Conservation (phyloP, 2,888 invertebrate genomes). For the Pristionchus maxplancki region DNA sequence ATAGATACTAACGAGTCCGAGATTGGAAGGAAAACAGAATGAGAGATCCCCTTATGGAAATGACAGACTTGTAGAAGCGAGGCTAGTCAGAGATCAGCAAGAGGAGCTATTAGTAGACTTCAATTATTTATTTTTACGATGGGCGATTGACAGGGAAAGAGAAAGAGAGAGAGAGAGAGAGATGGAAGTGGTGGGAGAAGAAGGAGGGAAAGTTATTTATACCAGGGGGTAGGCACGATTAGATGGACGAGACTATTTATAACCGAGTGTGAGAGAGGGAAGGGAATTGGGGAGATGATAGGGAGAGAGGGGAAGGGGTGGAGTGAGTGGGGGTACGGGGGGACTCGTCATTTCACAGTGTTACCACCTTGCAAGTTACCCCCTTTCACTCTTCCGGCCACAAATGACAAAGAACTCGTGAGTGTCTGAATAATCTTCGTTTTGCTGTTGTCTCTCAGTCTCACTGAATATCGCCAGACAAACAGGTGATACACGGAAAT, state of each 20-base stretch:
- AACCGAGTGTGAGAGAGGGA: not conserved
- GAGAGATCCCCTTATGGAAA: not conserved
- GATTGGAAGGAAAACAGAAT: not conserved
- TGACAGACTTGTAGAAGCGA: not conserved
- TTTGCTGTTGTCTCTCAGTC: not conserved
- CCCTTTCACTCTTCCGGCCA: not conserved
- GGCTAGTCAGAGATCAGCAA: not conserved
- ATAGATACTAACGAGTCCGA: slow-evolving; percentile 8
- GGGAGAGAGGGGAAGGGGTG: not conserved
- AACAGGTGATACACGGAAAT: not conserved
- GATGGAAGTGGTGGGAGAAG: not conserved
- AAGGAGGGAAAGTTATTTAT: slow-evolving; percentile 38
- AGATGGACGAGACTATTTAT: slow-evolving; percentile 37
- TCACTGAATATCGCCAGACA: not conserved
- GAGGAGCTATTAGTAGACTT: not conserved
- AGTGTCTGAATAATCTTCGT: not conserved
- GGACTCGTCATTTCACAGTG: slow-evolving; percentile 12
- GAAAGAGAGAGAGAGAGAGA: not conserved
- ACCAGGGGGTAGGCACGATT: not conserved
- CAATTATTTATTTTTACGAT: slow-evolving; percentile 23
- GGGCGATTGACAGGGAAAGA: not conserved
- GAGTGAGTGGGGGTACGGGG: not conserved
- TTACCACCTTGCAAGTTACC: not conserved
- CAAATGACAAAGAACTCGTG: slow-evolving; percentile 14
- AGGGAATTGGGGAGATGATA: not conserved